Conservation (phyloP, 1,140 invertebrate genomes). For the Schlechtendalia chinensis region DNA sequence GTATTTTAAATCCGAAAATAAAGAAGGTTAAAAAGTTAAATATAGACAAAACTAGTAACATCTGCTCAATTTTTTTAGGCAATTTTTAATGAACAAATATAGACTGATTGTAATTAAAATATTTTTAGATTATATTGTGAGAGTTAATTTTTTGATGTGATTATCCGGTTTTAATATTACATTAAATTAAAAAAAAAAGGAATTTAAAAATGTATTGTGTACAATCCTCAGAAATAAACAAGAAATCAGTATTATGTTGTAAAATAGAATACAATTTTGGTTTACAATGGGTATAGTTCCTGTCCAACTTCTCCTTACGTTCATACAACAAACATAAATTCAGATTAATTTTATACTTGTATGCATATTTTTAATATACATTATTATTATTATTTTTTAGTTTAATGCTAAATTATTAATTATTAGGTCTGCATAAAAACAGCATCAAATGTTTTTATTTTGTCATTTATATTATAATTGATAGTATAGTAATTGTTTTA, state of each 20-base stretch:
- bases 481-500: neutral
- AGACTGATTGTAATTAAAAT: constrained; percentile 29
- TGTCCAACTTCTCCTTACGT: neutral
- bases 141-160: no score
- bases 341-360: neutral
- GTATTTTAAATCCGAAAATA: neutral
- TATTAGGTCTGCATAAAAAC: no score
- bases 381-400: no score
- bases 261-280: no score
- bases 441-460: neutral
- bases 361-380: no score
- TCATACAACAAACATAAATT: neutral
- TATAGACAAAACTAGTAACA: neutral
- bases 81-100: constrained; percentile 10
- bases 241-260: no score
- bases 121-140: neutral
- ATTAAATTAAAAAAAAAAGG: no score
- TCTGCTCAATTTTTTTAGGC: constrained; percentile 10
- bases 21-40: neutral
- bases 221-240: no score
- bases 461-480: neutral
- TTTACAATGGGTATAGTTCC: neutral
- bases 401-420: no score
- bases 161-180: no score
- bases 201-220: no score